Evolutionary conservation across 2,797 vertebrate species (phyloP), one percentile per base, ranked within the genome.

Genomic region (Aldrovandia affinis): DNA sequence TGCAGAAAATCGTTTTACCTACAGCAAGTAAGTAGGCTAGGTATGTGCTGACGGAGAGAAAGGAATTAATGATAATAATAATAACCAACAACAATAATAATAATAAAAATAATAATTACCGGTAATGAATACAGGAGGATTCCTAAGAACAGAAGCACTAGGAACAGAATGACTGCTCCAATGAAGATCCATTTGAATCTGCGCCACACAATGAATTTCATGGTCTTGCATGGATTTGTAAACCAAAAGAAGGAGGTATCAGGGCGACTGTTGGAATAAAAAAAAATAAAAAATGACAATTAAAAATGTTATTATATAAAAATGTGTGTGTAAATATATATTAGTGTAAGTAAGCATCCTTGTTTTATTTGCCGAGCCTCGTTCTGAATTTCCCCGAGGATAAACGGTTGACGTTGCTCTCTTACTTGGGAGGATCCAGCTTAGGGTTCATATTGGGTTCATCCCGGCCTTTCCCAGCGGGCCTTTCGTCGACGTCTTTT

Each of bases 191-290:
- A 99, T 89, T 97, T 97, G 89, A 97, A 99, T 85, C 96, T 94
- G 80, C 96, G 95, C 98, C 98, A 99, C 89, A 99, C 96, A 0
- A 99, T 99, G 87, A 98, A 99, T 90, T 94, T 98, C 97, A 98
- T 95, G 86, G 98, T 98, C 94, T 99, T 99, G 90, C 98, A 99
- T 0, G 98, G 98, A 94, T 97, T 99, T 87, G 97, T 97, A 92
- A 99, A 99, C 98, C 98, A 99, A 81, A 99, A 98, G 96, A 99
- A 99, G 44, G 98, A 99, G 0, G 97, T 99, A 75, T 99, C 98
- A 50, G 98, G 98, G 22, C 98, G 98, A 50, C 98, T 99, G 92
- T 81, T 54, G 63, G 54, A 85, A 84, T 36, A 8, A 1, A 18
- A 81, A 8, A 83, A 86, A 47, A 87, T 81, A 83, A 30, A 36